Percentiles rank a stretch among this genome's conserved stretches.
Evolutionary conservation across 2,797 vertebrate species (phyloP).

Genomic region (Cyprinodon diabolis): DNA sequence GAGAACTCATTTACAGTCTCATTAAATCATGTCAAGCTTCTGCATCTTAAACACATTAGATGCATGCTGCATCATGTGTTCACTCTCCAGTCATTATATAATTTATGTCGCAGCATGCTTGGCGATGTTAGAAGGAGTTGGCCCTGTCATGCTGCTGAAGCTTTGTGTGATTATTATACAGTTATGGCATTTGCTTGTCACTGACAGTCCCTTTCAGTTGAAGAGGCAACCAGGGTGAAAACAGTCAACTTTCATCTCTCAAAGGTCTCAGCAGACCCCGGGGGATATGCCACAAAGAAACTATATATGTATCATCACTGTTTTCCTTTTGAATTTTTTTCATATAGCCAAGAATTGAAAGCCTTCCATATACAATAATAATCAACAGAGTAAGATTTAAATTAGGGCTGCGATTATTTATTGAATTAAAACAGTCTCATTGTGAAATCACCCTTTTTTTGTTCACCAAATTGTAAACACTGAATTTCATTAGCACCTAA

Average conservation of each 20-base stretch:
- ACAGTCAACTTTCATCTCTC: constrained; percentile 27
- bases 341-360: neutral
- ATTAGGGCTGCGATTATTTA: too few species aligned
- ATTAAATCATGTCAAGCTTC: neutral
- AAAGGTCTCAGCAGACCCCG: constrained; percentile 25
- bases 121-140: constrained; percentile 15
- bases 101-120: constrained; percentile 33
- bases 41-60: constrained; percentile 3
- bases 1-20: constrained; percentile 2
- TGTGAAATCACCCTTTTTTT: too few species aligned
- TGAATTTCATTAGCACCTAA: too few species aligned
- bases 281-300: constrained; percentile 8
- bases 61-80: constrained; percentile 8
- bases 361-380: neutral
- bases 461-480: too few species aligned
- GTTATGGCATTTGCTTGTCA: constrained; percentile 53
- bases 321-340: constrained; percentile 11
- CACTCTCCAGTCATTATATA: constrained; percentile 38
- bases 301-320: neutral
- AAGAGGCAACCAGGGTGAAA: constrained; percentile 28
- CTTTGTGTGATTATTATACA: constrained; percentile 48
- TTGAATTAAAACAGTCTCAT: too few species aligned
- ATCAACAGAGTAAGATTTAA: too few species aligned
- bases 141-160: constrained; percentile 35
- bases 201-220: constrained; percentile 57